phyloP scores from a whole-genome alignment of 2,888 invertebrate species.

The Noctua janthina region DNA sequence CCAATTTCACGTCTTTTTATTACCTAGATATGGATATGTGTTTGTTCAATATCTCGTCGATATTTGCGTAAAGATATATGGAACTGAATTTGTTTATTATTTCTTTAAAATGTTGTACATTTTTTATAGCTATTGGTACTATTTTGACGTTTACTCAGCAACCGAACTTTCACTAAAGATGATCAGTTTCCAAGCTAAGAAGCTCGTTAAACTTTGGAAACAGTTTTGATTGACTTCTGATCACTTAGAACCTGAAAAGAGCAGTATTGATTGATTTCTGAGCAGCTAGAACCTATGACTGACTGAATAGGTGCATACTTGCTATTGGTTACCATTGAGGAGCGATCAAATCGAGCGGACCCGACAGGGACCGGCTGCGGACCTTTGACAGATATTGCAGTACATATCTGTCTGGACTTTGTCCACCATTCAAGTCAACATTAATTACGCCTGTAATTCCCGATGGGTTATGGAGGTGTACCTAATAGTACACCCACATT shows the following conservation, averaged over 20 bases:
- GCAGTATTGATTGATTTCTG: not conserved
- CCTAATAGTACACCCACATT: no score
- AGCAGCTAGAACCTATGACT: not conserved
- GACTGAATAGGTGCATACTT: not conserved
- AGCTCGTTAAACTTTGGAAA: not conserved
- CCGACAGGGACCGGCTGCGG: not conserved
- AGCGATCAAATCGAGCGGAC: not conserved
- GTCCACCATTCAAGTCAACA: no score
- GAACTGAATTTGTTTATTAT: not conserved
- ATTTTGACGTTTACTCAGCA: not conserved
- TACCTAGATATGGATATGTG: not conserved
- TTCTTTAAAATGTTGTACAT: not conserved
- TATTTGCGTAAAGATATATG: not conserved
- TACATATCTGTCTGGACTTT: no score
- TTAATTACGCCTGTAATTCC: no score
- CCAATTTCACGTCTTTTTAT: not conserved
- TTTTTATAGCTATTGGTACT: not conserved
- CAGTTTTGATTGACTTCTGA: not conserved
- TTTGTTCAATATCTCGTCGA: not conserved
- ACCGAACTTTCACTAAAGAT: not conserved
- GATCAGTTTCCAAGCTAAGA: not conserved
- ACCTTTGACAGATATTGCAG: not conserved
- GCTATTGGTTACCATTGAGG: not conserved
- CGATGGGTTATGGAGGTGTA: no score
- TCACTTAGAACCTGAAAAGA: not conserved